A percentile compares a stretch with the other conserved stretches of the same genome.
Evolutionary conservation across 2,888 invertebrate species (phyloP).

Genomic region (Heliconius charithonia): DNA sequence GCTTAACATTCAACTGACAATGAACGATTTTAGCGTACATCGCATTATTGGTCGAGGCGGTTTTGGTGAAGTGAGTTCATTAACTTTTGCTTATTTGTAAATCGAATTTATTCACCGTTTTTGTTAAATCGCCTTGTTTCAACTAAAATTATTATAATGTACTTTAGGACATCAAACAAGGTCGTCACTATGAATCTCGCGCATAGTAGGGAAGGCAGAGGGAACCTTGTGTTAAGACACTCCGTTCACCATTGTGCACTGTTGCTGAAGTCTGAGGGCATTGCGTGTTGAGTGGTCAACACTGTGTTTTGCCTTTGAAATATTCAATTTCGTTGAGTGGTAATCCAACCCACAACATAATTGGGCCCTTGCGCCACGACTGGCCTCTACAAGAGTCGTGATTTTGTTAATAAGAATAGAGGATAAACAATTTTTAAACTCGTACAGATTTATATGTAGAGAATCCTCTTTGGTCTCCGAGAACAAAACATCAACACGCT

Average conservation of each 20-base stretch:
- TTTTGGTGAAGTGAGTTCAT: constrained; percentile 91
- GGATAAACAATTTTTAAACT: constrained; percentile 28
- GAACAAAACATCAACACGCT: constrained; percentile 43
- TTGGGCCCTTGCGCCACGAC: too few species aligned
- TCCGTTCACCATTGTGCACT: too few species aligned
- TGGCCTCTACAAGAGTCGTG: not conserved
- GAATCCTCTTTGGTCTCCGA: constrained; percentile 41
- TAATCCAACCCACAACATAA: too few species aligned
- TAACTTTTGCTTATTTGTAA: constrained; percentile 21
- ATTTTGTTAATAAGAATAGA: not conserved
- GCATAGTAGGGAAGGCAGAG: too few species aligned
- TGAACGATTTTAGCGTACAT: constrained; percentile 99
- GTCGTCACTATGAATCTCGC: too few species aligned
- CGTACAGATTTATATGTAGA: constrained; percentile 38
- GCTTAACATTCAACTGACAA: constrained; percentile 99
- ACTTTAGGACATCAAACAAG: not conserved
- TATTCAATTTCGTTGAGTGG: too few species aligned
- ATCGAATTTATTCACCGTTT: not conserved
- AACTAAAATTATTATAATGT: not conserved
- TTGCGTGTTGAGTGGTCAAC: too few species aligned
- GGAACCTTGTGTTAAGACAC: too few species aligned
- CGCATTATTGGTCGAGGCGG: constrained; percentile 99
- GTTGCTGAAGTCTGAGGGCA: too few species aligned
- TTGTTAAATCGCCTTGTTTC: not conserved
- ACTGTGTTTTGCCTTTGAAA: too few species aligned